Evolutionary conservation across 1,140 invertebrate species (phyloP).

Genomic region (Colletes latitarsis): DNA sequence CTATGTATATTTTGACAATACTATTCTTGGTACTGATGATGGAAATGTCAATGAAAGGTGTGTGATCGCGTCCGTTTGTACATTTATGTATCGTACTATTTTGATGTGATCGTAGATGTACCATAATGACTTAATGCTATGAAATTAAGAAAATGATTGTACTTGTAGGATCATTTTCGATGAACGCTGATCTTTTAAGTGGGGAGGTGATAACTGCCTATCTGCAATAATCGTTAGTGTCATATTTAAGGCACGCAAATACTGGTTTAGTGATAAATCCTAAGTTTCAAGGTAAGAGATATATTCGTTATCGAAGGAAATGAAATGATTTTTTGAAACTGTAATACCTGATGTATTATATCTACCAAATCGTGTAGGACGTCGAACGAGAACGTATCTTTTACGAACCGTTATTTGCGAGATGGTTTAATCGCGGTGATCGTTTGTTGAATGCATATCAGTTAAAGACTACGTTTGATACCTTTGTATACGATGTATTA

Average conservation of each 20-base stretch:
- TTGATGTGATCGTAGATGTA: constrained; percentile 61
- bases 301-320: constrained; percentile 13
- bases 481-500: constrained; percentile 3
- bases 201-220: constrained; percentile 16
- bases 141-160: constrained; percentile 8
- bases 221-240: constrained; percentile 55
- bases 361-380: not conserved
- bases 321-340: constrained; percentile 18
- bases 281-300: constrained; percentile 12
- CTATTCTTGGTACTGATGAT: constrained; percentile 67
- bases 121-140: constrained; percentile 31
- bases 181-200: constrained; percentile 1
- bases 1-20: constrained; percentile 76
- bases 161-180: not conserved
- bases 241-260: constrained; percentile 24
- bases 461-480: constrained; percentile 18
- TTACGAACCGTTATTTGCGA: constrained; percentile 7
- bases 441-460: constrained; percentile 38
- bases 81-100: constrained; percentile 65
- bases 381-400: not conserved
- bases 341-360: constrained; percentile 40
- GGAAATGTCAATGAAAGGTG: constrained; percentile 46
- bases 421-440: constrained; percentile 3
- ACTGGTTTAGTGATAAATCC: constrained; percentile 20
- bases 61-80: constrained; percentile 70